A percentile compares a stretch with the other conserved stretches of the same genome.
phyloP scores from a whole-genome alignment of 35 echinoderm and acorn worm species.

The Chiridota heheva region DNA sequence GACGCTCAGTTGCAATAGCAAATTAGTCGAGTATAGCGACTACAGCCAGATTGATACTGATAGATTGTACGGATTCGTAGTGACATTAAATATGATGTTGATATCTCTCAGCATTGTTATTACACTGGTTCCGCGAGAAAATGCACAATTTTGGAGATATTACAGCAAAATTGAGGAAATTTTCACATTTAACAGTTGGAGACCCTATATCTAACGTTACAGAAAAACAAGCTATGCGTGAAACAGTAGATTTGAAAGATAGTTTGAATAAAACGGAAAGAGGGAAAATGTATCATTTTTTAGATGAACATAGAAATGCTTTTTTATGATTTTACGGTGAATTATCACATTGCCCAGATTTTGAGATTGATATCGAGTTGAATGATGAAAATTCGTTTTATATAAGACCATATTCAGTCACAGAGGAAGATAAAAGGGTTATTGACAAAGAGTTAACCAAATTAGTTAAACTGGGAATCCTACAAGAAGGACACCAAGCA shows the following conservation, averaged over 20 bases:
- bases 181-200: not conserved
- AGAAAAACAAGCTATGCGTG: too few relatives aligned
- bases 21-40: too few relatives aligned
- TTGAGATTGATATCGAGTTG: slow-evolving; percentile 19
- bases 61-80: not conserved
- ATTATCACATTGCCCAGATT: slow-evolving; percentile 17
- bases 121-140: not conserved
- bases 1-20: too few relatives aligned
- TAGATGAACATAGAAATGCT: not conserved
- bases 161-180: not conserved
- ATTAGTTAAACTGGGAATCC: slow-evolving; percentile 32
- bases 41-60: not conserved
- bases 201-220: not conserved
- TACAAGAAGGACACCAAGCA: slow-evolving; percentile 26
- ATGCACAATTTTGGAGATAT: too few relatives aligned
- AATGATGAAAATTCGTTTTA: slow-evolving; percentile 25
- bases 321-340: not conserved
- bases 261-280: not conserved
- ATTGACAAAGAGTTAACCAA: slow-evolving; percentile 12
- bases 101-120: too few relatives aligned
- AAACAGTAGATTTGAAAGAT: not conserved
- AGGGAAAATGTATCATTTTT: not conserved
- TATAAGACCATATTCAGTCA: slow-evolving; percentile 24
- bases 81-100: not conserved
- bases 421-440: not conserved